Conservation (phyloP, 2,797 vertebrate genomes). For the Octomys mimax region DNA sequence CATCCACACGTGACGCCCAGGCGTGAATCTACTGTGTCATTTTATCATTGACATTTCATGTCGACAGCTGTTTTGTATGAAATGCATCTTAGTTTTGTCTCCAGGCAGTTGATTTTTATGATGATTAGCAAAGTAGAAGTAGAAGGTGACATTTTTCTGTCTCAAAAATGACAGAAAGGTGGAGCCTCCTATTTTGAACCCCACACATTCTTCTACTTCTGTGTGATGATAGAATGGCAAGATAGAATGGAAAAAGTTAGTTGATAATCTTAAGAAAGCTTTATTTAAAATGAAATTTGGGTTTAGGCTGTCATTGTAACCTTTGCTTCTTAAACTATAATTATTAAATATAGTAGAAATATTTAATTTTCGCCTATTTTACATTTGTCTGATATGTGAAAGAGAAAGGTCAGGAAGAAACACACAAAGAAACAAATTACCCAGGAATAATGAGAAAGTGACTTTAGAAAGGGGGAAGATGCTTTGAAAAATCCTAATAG, state of each 20-base stretch:
- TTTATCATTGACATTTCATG: background rate
- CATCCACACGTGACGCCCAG: fast-evolving
- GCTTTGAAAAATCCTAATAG: background rate
- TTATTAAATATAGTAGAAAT: conserved; percentile 58
- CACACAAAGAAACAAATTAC: conserved; percentile 17
- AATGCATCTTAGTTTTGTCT: background rate
- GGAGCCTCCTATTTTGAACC: too few relatives aligned
- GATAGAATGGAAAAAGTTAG: background rate
- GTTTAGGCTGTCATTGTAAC: background rate
- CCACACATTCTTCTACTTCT: too few relatives aligned
- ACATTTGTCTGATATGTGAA: background rate
- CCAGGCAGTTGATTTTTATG: background rate
- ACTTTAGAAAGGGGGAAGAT: background rate
- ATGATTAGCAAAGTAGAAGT: background rate
- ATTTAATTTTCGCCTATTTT: conserved; percentile 9
- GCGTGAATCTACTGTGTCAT: background rate
- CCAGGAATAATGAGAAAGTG: background rate
- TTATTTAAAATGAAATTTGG: conserved; percentile 24
- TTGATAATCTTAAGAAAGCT: background rate
- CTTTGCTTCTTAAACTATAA: background rate
- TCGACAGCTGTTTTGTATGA: background rate
- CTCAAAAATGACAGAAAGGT: too few relatives aligned
- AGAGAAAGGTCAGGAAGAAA: background rate
- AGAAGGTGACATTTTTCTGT: too few relatives aligned
- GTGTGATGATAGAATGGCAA: background rate